Conservation (phyloP, 2,113 vertebrate genomes). For the Aptenodytes patagonicus region DNA sequence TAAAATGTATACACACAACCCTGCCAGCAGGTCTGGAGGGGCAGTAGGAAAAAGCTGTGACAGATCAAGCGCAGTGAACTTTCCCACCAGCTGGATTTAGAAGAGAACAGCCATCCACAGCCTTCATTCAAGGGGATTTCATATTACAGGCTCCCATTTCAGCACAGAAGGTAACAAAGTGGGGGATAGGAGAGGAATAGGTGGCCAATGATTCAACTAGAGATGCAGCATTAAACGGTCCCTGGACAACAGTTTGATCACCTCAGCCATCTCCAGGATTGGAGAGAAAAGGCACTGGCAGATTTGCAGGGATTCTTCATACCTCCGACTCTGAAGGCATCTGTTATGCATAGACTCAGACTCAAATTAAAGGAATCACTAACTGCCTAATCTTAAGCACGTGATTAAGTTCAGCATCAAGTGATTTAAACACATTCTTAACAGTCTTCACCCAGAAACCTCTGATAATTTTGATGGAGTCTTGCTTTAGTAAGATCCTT, state of each 20-base stretch:
- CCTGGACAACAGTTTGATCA: background rate
- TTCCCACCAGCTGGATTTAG: background rate
- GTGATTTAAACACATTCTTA: background rate
- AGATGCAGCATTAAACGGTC: background rate
- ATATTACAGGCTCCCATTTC: background rate
- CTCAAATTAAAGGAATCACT: background rate
- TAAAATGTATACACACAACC: background rate
- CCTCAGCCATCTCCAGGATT: background rate
- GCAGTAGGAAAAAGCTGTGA: background rate
- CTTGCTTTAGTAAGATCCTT: background rate
- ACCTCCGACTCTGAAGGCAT: background rate
- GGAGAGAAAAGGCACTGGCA: background rate
- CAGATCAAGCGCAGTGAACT: rapidly evolving
- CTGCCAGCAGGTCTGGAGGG: background rate
- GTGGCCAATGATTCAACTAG: background rate
- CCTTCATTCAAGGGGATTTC: background rate
- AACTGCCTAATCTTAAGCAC: background rate
- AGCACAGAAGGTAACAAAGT: background rate
- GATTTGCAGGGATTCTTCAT: background rate
- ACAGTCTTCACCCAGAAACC: background rate
- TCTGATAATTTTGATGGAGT: background rate
- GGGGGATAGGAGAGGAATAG: background rate
- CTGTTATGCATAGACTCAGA: background rate
- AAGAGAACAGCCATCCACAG: background rate
- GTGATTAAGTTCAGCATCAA: background rate